phyloP scores from a whole-genome alignment of 2,113 vertebrate species.

The Varanus salvator region DNA sequence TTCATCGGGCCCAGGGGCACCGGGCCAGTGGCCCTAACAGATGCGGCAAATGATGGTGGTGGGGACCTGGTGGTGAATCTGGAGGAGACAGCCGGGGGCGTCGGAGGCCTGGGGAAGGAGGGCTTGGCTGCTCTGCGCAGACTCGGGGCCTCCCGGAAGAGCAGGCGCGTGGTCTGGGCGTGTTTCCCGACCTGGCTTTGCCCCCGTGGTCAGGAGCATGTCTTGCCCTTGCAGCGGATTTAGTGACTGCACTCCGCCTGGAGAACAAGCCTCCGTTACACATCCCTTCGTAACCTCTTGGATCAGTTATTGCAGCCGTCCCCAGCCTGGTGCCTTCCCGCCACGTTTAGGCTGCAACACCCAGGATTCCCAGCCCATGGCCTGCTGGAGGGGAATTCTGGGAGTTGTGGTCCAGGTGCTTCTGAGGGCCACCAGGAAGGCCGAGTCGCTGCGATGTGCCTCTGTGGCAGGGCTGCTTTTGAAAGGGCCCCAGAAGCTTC shows the following conservation, averaged over 20 bases:
- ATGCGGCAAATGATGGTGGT: too few relatives aligned
- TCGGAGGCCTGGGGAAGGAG: background rate
- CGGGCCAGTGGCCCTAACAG: too few relatives aligned
- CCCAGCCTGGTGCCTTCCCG: too few relatives aligned
- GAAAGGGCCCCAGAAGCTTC: background rate
- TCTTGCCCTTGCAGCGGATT: background rate
- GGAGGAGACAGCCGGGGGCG: background rate
- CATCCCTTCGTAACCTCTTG: background rate
- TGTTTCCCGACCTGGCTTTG: background rate
- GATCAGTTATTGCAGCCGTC: background rate
- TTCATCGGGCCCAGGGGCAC: too few relatives aligned
- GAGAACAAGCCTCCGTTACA: background rate
- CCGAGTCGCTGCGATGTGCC: background rate
- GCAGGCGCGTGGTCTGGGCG: background rate
- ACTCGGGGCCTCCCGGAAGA: background rate
- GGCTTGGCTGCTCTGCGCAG: background rate
- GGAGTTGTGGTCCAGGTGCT: too few relatives aligned
- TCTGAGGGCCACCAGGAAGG: too few relatives aligned
- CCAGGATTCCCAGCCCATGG: too few relatives aligned
- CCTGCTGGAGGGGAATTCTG: too few relatives aligned
- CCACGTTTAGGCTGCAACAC: too few relatives aligned
- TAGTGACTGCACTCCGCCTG: background rate
- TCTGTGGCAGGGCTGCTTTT: background rate
- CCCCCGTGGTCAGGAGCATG: background rate
- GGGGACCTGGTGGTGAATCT: too few relatives aligned